Percentiles rank a stretch among this genome's conserved stretches.
Evolutionary conservation across 2,113 vertebrate species (phyloP).

Genomic region (Oreochromis niloticus): DNA sequence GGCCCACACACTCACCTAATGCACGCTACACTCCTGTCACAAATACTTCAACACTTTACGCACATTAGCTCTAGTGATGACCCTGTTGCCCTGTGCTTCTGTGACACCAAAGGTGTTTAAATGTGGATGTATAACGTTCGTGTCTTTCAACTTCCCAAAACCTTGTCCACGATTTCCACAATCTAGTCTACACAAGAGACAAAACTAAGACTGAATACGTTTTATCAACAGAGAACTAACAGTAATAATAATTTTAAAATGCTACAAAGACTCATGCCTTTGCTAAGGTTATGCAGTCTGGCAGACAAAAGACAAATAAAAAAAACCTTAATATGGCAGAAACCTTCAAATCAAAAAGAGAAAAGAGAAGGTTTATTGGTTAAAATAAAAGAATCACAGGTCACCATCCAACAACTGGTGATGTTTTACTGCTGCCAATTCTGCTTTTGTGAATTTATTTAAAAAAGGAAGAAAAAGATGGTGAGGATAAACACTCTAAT

Average conservation of each 20-base stretch:
- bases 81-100: background rate
- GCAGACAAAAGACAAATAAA: background rate
- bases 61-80: background rate
- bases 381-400: background rate
- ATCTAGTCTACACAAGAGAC: background rate
- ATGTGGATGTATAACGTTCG: background rate
- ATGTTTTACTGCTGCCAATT: background rate
- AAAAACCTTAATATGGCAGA: background rate
- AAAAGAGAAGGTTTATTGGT: background rate
- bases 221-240: background rate
- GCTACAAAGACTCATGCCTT: background rate
- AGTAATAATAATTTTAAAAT: background rate
- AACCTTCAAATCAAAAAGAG: background rate
- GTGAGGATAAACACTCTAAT: background rate
- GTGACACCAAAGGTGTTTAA: conserved; percentile 10
- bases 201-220: background rate
- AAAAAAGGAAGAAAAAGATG: background rate
- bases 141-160: background rate
- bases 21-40: conserved; percentile 34
- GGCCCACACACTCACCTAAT: conserved; percentile 5
- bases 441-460: background rate
- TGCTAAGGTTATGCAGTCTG: background rate
- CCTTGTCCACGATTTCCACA: background rate
- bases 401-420: background rate
- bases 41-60: conserved; percentile 7